Conservation (phyloP, 1,140 invertebrate genomes). For the Bactericera cockerelli region DNA sequence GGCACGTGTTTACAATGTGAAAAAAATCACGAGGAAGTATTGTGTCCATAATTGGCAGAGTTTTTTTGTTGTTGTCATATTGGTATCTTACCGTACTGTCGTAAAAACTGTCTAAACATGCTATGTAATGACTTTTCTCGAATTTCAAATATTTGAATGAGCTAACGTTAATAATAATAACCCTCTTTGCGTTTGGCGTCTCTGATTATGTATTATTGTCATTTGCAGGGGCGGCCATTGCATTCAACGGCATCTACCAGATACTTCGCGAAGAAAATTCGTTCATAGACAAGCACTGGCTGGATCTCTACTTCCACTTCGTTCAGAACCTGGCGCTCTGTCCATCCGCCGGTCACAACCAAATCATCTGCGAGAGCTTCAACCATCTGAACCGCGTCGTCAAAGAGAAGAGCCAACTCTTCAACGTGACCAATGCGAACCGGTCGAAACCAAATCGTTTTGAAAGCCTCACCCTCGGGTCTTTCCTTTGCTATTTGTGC, state of each 20-base stretch:
- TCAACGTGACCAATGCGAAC: background rate
- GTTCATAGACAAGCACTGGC: conserved; percentile 2
- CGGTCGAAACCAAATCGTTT: background rate
- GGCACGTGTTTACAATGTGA: too few relatives aligned
- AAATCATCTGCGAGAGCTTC: background rate
- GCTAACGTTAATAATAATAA: too few relatives aligned
- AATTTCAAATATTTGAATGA: too few relatives aligned
- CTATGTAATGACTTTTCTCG: too few relatives aligned
- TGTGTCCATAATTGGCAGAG: too few relatives aligned
- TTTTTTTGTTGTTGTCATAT: too few relatives aligned
- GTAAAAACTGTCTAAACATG: too few relatives aligned
- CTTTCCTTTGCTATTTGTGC: background rate
- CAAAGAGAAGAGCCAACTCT: background rate
- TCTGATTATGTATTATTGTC: too few relatives aligned
- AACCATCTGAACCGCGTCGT: background rate
- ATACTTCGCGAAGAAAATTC: background rate
- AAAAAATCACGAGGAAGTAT: too few relatives aligned
- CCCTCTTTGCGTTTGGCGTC: too few relatives aligned
- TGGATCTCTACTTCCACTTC: background rate
- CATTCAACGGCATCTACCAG: background rate
- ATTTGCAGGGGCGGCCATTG: conserved; percentile 5
- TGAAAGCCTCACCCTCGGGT: background rate
- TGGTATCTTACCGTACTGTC: too few relatives aligned
- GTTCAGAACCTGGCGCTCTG: background rate
- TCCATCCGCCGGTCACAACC: background rate